Percentiles rank a stretch among this genome's conserved stretches.
These are phyloP conservation scores for Triplophysa rosa DNA, from an alignment of 2,113 vertebrate genomes.

Conservation along the genomic window DNA sequence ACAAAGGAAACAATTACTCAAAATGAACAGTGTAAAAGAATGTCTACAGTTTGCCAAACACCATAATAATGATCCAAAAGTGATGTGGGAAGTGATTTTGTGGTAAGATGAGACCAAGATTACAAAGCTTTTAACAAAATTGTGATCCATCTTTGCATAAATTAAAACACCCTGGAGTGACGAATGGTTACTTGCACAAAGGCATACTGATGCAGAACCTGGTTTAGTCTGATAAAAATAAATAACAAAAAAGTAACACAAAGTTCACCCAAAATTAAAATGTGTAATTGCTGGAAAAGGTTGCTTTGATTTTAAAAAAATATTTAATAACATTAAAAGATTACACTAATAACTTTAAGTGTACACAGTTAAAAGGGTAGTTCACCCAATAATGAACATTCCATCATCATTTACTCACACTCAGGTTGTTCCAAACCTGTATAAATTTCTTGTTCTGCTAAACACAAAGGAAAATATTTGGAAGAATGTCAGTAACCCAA, in stretches of 20 bases:
- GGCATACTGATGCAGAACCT: neutral
- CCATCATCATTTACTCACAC: too few relatives aligned
- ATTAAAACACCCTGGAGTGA: neutral
- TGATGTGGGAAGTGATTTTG: neutral
- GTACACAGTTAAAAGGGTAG: too few relatives aligned
- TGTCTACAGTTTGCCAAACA: slow-evolving; percentile 21
- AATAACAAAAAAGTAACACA: neutral
- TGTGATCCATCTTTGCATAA: neutral
- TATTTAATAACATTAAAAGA: too few relatives aligned
- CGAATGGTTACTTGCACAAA: neutral
- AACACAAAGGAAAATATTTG: too few relatives aligned
- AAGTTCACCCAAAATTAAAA: too few relatives aligned
- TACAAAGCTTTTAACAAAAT: neutral
- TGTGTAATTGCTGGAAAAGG: too few relatives aligned
- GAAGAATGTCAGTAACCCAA: too few relatives aligned
- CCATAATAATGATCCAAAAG: neutral
- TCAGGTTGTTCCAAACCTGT: too few relatives aligned
- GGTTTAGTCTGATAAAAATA: neutral
- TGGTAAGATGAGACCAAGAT: neutral
- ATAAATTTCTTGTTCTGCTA: too few relatives aligned
- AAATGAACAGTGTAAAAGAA: slow-evolving; percentile 7
- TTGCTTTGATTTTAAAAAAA: too few relatives aligned
- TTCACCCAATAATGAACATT: too few relatives aligned
- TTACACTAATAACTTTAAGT: too few relatives aligned
- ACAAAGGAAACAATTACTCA: slow-evolving; percentile 25